These are phyloP conservation scores for Poecilia picta DNA, from an alignment of 2,797 vertebrate species.

Conservation along the genomic window DNA sequence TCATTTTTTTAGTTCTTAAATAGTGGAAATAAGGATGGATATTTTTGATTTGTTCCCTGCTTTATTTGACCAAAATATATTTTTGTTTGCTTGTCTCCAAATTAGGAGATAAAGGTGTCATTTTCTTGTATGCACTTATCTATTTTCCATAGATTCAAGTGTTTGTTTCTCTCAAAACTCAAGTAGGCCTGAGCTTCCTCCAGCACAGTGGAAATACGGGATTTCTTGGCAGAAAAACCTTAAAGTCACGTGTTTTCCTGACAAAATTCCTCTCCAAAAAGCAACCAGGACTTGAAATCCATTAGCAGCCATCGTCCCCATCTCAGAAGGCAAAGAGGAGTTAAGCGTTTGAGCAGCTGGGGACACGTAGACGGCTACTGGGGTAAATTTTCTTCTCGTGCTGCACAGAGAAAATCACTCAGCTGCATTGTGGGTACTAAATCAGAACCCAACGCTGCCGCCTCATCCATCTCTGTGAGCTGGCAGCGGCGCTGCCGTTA, in stretches of 20 bases:
- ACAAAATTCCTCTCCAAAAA: conserved; percentile 39
- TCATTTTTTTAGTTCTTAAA: too few relatives aligned
- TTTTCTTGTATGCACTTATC: neutral
- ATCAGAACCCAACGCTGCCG: conserved; percentile 48
- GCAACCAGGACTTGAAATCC: conserved; percentile 45
- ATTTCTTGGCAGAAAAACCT: neutral
- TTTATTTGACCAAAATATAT: neutral
- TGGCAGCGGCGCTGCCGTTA: conserved; percentile 25
- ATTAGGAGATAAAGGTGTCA: neutral
- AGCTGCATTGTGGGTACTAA: conserved; percentile 58
- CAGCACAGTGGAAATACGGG: neutral
- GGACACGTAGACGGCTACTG: neutral
- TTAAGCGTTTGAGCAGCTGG: conserved; percentile 44
- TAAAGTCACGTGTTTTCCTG: conserved; percentile 15
- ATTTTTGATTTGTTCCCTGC: neutral
- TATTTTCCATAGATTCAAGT: neutral
- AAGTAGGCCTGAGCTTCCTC: neutral
- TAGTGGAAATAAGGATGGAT: too few relatives aligned
- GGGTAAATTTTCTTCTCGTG: conserved; percentile 16
- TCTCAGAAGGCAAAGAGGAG: conserved; percentile 43
- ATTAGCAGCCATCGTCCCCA: conserved; percentile 61
- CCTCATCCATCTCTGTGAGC: conserved; percentile 60
- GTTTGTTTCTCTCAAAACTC: neutral
- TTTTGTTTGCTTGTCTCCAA: neutral
- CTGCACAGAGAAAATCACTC: conserved; percentile 63